A percentile compares a stretch with the other conserved stretches of the same genome.
These are phyloP conservation scores for Balanococcus diminutus DNA, from an alignment of 2,888 invertebrate genomes.

Conservation along the genomic window DNA sequence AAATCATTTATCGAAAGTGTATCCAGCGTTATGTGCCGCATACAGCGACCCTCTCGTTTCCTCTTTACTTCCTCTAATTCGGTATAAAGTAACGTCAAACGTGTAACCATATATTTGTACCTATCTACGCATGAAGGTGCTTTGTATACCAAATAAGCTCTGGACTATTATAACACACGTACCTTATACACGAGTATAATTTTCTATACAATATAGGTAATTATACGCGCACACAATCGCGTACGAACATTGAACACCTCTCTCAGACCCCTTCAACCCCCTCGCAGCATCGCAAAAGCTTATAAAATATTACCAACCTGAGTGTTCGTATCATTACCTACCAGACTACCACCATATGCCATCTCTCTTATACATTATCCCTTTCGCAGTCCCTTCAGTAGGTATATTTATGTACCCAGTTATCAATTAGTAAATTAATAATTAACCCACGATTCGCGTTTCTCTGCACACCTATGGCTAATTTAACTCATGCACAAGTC, in stretches of 20 bases:
- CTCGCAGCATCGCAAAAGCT: too few species aligned
- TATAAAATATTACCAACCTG: neutral
- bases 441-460: neutral
- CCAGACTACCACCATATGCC: neutral
- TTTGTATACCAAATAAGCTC: neutral
- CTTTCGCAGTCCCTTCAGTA: neutral
- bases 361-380: neutral
- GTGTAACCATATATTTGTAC: neutral
- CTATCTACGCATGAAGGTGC: neutral
- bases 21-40: neutral
- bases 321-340: neutral
- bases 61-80: neutral
- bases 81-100: neutral
- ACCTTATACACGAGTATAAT: neutral
- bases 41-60: neutral
- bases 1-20: slow-evolving; percentile 14
- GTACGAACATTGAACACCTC: neutral
- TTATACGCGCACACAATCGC: neutral
- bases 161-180: neutral
- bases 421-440: slow-evolving; percentile 18
- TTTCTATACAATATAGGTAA: neutral
- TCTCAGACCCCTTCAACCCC: neutral
- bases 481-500: neutral
- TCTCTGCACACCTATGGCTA: neutral
- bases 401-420: neutral